phyloP scores from a whole-genome alignment of 2,888 invertebrate genomes.

The Drymonia ruficornis region DNA sequence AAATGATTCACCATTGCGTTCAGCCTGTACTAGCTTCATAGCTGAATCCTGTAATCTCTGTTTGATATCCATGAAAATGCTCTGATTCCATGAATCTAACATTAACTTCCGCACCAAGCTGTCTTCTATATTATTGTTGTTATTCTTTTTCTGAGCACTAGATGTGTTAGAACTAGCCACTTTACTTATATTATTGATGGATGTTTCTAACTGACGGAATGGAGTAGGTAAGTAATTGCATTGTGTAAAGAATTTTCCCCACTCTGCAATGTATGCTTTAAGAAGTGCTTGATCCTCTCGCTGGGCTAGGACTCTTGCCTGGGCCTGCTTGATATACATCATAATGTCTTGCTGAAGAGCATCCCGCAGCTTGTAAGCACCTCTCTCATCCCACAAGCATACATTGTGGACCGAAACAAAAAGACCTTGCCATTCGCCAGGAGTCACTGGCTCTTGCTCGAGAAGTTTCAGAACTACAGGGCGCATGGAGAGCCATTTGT shows the following conservation, averaged over 20 bases:
- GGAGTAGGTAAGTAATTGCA: constrained; percentile 98
- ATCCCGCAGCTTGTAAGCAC: constrained; percentile 93
- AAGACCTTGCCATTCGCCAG: constrained; percentile 98
- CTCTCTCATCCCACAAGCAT: constrained; percentile 98
- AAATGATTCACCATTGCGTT: constrained; percentile 98
- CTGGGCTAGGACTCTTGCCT: constrained; percentile 94
- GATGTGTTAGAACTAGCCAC: constrained; percentile 69
- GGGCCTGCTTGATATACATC: constrained; percentile 97
- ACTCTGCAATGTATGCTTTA: constrained; percentile 98
- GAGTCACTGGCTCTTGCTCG: constrained; percentile 96
- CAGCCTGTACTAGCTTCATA: constrained; percentile 98
- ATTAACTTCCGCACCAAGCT: constrained; percentile 97
- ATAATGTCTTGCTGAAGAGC: constrained; percentile 96
- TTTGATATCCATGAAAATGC: constrained; percentile 98
- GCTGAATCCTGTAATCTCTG: constrained; percentile 97
- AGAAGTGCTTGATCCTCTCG: constrained; percentile 97
- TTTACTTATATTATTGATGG: constrained; percentile 86
- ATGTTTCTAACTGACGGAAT: constrained; percentile 95
- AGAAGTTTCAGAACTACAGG: constrained; percentile 97
- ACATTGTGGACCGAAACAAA: constrained; percentile 98
- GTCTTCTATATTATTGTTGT: constrained; percentile 89
- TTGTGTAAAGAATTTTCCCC: constrained; percentile 99
- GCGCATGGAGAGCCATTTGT: constrained; percentile 98
- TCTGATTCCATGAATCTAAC: constrained; percentile 99
- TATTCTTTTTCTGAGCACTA: constrained; percentile 77